Evolutionary conservation across 2,797 vertebrate genomes (phyloP).

Genomic region (Florisuga fusca): DNA sequence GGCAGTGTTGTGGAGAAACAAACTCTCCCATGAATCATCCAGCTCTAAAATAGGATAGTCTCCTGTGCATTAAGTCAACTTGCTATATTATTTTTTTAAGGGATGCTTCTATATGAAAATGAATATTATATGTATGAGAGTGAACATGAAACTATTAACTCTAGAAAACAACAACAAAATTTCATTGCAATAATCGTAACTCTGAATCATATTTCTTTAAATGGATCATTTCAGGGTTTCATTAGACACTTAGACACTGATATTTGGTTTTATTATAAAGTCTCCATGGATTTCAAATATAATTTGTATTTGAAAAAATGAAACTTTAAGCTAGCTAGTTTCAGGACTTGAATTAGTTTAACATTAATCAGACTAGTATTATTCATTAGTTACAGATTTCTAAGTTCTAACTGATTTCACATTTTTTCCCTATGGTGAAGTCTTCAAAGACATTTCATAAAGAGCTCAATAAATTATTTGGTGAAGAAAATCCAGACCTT

Average conservation of each 20-base stretch:
- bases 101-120: not conserved
- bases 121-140: not conserved
- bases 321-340: conserved; percentile 35
- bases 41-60: not conserved
- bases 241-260: not conserved
- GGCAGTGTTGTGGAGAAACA: not conserved
- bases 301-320: conserved; percentile 19
- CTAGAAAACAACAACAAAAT: not conserved
- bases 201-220: not conserved
- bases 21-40: not conserved
- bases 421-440: not conserved
- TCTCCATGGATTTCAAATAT: not conserved
- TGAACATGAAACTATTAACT: not conserved
- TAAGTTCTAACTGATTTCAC: not conserved
- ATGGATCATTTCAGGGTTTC: not conserved
- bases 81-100: not conserved
- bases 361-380: conserved; percentile 47
- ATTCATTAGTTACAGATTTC: conserved; percentile 50
- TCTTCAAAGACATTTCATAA: conserved; percentile 33
- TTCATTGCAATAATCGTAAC: not conserved
- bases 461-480: conserved; percentile 3
- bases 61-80: not conserved
- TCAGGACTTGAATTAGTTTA: conserved; percentile 20
- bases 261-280: not conserved
- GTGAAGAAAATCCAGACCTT: not conserved